Evolutionary conservation across 2,113 vertebrate species (phyloP).

Genomic region (Calidris pugnax): DNA sequence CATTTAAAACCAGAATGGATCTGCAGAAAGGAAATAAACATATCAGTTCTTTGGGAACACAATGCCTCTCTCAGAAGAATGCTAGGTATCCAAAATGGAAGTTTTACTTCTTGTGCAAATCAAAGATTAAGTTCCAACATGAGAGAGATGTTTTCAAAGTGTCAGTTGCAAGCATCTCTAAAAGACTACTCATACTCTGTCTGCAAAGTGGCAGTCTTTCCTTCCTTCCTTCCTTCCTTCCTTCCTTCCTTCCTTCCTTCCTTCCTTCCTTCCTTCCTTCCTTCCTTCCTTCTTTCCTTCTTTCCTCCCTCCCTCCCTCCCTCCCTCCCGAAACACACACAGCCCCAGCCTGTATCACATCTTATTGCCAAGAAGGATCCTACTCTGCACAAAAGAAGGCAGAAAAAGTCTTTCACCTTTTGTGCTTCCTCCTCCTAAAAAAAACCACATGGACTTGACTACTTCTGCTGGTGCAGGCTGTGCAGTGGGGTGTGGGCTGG

Average conservation of each 20-base stretch:
- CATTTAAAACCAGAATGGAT: neutral
- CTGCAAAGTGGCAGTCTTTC: neutral
- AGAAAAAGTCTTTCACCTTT: neutral
- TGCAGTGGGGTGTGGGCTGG: neutral
- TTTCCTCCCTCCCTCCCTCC: neutral
- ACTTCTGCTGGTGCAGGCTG: neutral
- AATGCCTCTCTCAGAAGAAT: neutral
- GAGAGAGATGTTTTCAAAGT: neutral
- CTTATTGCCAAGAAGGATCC: neutral
- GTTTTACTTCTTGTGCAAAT: neutral
- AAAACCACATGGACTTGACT: neutral
- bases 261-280: neutral
- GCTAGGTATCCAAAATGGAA: neutral
- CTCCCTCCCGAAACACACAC: neutral
- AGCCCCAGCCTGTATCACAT: neutral
- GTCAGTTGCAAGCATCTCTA: neutral
- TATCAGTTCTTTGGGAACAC: conserved; percentile 9
- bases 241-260: neutral
- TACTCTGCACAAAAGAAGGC: neutral
- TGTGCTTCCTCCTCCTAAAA: neutral
- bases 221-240: neutral
- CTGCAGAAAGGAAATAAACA: neutral
- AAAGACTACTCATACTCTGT: neutral
- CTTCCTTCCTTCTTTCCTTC: neutral
- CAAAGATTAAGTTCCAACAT: neutral